These are phyloP conservation scores for Andrena bicolor DNA, from an alignment of 2,888 invertebrate genomes.

Conservation along the genomic window DNA sequence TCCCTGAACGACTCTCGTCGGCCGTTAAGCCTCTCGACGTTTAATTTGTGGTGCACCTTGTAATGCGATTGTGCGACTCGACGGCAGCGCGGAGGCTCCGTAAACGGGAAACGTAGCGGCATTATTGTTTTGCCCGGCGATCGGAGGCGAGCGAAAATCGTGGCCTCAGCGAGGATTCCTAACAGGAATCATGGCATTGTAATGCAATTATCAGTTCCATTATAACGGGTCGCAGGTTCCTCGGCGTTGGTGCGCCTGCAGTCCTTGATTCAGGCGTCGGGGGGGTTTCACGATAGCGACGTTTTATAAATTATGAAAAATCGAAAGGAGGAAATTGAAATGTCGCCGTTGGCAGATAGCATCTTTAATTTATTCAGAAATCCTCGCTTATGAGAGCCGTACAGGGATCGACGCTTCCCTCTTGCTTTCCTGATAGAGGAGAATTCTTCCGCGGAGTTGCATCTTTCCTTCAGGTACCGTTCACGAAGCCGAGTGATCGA, in stretches of 20 bases:
- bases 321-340: slow-evolving; percentile 42
- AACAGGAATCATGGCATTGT: slow-evolving; percentile 41
- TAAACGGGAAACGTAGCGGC: slow-evolving; percentile 37
- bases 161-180: slow-evolving; percentile 34
- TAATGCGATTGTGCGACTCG: slow-evolving; percentile 15
- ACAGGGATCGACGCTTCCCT: too few relatives aligned
- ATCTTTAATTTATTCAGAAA: not conserved
- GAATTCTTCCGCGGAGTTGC: not conserved
- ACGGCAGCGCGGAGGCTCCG: not conserved
- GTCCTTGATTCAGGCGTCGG: slow-evolving; percentile 4
- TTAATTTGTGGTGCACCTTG: slow-evolving; percentile 18
- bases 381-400: not conserved
- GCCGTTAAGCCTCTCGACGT: not conserved
- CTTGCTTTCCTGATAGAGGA: too few relatives aligned
- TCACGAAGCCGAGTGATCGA: slow-evolving; percentile 1
- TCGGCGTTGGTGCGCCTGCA: not conserved
- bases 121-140: slow-evolving; percentile 46
- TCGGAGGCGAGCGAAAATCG: slow-evolving; percentile 6
- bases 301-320: slow-evolving; percentile 41
- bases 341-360: not conserved
- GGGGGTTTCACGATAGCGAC: slow-evolving; percentile 10
- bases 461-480: not conserved
- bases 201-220: slow-evolving; percentile 40
- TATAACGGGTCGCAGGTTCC: slow-evolving; percentile 42
- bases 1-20: not conserved